Base-by-base conservation (phyloP, 1,140 invertebrate species). In the Drosophila repletoides region DNA sequence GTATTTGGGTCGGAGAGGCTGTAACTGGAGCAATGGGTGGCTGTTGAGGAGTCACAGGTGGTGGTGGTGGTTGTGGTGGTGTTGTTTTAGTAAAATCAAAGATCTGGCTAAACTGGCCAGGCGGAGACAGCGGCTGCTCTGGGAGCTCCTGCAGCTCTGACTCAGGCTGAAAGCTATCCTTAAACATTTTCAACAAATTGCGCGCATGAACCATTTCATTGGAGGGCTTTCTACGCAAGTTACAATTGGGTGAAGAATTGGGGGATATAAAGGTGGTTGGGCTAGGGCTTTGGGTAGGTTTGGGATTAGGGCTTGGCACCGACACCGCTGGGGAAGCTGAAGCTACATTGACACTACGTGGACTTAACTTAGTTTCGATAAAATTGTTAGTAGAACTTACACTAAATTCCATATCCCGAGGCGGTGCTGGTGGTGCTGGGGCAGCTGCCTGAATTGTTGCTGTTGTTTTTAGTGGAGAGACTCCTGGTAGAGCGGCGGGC, bases 341-440 rank as follows among this genome's bases (percentile, higher is more conserved):
- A 76, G 66, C 64, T 75, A 87, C 75, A 67, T 26, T 60, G 45
- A 10, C 36, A 69, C 58, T 59, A 56, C 53, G 53, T 43, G 68
- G 75, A 84, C 72, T 79, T 67, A 72, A 63, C 69, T 38, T 81
- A 83, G 59, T 53, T 52, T 87, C 65, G 71, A 71, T 68, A 71
- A 87, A 83, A 79, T 74, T 83, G 88, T 89, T 88, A 89, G 88
- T 89, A 87, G 80, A 88, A 89, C 88, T 89, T 89, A 89, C 88
- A 89, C 88, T 89, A 89, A 88, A 89, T 83, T 89, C 88, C 80
- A 89, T 88, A 64, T 89, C 81, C 63, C 81, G 69, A 36, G 63
- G 21, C 46, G 38, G 10, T 26, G 36, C 36, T 19, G 36, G 2
- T 14, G 38, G n/a, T 48, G 52, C 10, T 59, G 52, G 45, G 58